Base-by-base conservation (phyloP, 2,113 vertebrate genomes). In the Myxocyprinus asiaticus region DNA sequence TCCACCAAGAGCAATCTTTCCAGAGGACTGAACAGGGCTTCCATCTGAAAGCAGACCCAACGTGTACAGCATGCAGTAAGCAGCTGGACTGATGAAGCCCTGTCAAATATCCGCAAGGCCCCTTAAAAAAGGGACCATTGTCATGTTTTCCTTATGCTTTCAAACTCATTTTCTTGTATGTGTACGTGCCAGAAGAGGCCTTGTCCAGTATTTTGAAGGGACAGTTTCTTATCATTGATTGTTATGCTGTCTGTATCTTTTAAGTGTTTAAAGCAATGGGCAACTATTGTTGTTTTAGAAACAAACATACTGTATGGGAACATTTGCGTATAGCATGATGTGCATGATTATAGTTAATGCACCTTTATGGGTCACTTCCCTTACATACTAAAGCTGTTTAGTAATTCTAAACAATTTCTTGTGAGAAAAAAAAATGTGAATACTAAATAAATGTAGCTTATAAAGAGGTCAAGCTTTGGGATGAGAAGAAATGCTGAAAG, bases 81-180 rank as follows among this genome's bases (percentile, higher is more conserved):
- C 62, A 87, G 80, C 87, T 89, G 86, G 85, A 83, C 83, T 53
- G 84, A 84, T 22, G 71, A 63, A 11, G 73, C 87, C 55, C 59
- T 86, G 79, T 84, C 77, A 56, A 77, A 59, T 82, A 78, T 83
- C 79, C 84, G 71, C 17, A 84, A 83, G 69, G 50, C 66, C 47
- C 72, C 63, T 55, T 83, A 33, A 42, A 81, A 72, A 11, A 47
- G 45, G 4, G 33, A 4, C 7, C 33, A 9, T 10, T 72, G 17
- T 15, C 22, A 14, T 47, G 15, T 6, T n/a, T 2, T 64, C 22
- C 3, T 64, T 66, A 61, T 15, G 8, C 14, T 51, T 53, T 67
- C 17, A n/a, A 3, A 17, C 61, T 22, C 53, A 6, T 62, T 8
- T 51, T 2, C 1, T 12, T 61, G 14, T 59, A 17, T 80, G 7